A percentile compares a stretch with the other conserved stretches of the same genome.
Conservation (phyloP, 1,140 invertebrate genomes). For the Zaprionus nigranus region DNA sequence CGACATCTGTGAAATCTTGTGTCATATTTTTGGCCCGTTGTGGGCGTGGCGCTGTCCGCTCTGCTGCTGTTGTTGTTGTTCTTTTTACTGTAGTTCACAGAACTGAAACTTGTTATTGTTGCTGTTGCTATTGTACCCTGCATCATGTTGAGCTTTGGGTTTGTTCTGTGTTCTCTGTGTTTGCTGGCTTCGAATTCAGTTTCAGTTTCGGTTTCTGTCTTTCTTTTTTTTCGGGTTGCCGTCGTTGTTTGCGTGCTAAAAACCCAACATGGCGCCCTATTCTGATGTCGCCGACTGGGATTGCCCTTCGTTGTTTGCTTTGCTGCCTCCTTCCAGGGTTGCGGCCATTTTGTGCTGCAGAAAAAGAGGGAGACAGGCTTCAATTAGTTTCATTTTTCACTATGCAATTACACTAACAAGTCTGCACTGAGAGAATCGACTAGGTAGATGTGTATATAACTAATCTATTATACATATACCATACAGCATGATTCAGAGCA, state of each 20-base stretch:
- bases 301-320: slow-evolving; percentile 38
- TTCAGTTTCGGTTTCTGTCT: slow-evolving; percentile 9
- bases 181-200: neutral
- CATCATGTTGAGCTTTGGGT: slow-evolving; percentile 19
- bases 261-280: slow-evolving; percentile 44
- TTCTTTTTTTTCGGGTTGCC: slow-evolving; percentile 1
- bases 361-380: neutral
- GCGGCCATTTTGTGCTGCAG: slow-evolving; percentile 51
- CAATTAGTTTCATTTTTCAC: slow-evolving; percentile 11
- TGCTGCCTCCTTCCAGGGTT: slow-evolving; percentile 20
- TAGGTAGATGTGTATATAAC: neutral
- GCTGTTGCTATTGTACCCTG: slow-evolving; percentile 8
- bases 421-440: neutral
- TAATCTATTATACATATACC: neutral
- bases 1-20: slow-evolving; percentile 70
- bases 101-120: slow-evolving; percentile 12
- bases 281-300: slow-evolving; percentile 40
- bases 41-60: slow-evolving; percentile 23
- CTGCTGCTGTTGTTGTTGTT: slow-evolving; percentile 26
- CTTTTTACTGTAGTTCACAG: slow-evolving; percentile 34
- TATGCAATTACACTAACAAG: neutral
- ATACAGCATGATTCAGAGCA: neutral
- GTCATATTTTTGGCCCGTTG: slow-evolving; percentile 51
- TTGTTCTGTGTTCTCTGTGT: neutral
- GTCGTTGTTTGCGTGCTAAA: slow-evolving; percentile 35